Percentiles rank a stretch among this genome's conserved stretches.
phyloP scores from a whole-genome alignment of 2,888 invertebrate genomes.

The Mythimna loreyi region DNA sequence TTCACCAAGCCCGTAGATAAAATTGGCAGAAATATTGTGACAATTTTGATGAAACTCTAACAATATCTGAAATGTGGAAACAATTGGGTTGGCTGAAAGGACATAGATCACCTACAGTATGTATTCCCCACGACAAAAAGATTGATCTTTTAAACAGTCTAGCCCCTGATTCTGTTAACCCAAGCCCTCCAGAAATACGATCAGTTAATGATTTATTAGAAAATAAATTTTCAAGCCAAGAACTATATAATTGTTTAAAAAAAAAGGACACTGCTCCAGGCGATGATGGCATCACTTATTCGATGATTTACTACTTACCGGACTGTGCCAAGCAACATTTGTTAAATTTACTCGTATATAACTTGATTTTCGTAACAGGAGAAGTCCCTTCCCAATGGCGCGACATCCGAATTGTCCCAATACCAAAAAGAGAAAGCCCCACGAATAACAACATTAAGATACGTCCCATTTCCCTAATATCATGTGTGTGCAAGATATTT shows the following conservation, averaged over 20 bases:
- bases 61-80: too few relatives aligned
- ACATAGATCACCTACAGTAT: too few relatives aligned
- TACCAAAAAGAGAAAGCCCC: not conserved
- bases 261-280: not conserved
- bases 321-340: not conserved
- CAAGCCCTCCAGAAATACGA: not conserved
- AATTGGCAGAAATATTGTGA: not conserved
- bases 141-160: not conserved
- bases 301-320: not conserved
- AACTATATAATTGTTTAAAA: not conserved
- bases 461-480: not conserved
- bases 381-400: not conserved
- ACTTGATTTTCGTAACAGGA: not conserved
- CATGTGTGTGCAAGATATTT: not conserved
- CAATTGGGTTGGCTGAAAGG: too few relatives aligned
- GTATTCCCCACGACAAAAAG: too few relatives aligned
- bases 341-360: not conserved
- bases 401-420: not conserved
- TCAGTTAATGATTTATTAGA: not conserved
- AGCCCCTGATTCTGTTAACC: not conserved
- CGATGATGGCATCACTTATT: not conserved
- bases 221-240: not conserved
- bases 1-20: not conserved
- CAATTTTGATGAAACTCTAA: not conserved
- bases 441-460: not conserved